phyloP scores from a whole-genome alignment of 2,888 invertebrate species.

The Nebria salina region DNA sequence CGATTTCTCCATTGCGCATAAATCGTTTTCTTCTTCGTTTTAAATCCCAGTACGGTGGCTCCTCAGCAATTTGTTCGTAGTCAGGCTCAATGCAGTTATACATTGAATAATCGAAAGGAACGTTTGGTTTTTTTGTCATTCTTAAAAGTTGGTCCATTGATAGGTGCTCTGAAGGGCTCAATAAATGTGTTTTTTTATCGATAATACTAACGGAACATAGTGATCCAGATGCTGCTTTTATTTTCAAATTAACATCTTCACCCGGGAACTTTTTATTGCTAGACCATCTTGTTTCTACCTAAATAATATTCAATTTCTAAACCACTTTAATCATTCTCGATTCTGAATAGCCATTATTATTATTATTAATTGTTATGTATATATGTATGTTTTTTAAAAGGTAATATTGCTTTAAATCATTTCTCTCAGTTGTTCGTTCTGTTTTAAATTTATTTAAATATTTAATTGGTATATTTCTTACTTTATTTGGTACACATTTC shows the following conservation, averaged over 20 bases:
- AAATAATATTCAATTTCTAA: neutral
- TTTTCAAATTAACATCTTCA: conserved; percentile 61
- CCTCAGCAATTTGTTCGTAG: neutral
- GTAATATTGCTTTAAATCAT: too few relatives aligned
- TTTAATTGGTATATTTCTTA: conserved; percentile 50
- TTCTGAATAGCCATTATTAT: too few relatives aligned
- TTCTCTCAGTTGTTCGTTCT: too few relatives aligned
- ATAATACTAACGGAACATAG: conserved; percentile 69
- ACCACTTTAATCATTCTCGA: too few relatives aligned
- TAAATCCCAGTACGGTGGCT: conserved; percentile 48
- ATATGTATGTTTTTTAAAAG: too few relatives aligned
- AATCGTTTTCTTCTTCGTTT: conserved; percentile 52
- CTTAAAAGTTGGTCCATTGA: neutral
- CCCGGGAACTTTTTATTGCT: conserved; percentile 65
- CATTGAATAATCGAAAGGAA: conserved; percentile 30
- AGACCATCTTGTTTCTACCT: conserved; percentile 63
- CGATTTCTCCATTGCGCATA: conserved; percentile 49
- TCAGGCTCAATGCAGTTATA: conserved; percentile 25
- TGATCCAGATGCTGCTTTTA: conserved; percentile 66
- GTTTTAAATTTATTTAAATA: too few relatives aligned
- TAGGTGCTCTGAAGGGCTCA: conserved; percentile 50
- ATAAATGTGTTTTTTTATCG: conserved; percentile 67
- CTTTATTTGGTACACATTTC: conserved; percentile 68
- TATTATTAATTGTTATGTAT: too few relatives aligned
- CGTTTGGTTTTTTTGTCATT: neutral